These are phyloP conservation scores for Leptogaster cylindrica DNA, from an alignment of 2,888 invertebrate species.

Conservation along the genomic window DNA sequence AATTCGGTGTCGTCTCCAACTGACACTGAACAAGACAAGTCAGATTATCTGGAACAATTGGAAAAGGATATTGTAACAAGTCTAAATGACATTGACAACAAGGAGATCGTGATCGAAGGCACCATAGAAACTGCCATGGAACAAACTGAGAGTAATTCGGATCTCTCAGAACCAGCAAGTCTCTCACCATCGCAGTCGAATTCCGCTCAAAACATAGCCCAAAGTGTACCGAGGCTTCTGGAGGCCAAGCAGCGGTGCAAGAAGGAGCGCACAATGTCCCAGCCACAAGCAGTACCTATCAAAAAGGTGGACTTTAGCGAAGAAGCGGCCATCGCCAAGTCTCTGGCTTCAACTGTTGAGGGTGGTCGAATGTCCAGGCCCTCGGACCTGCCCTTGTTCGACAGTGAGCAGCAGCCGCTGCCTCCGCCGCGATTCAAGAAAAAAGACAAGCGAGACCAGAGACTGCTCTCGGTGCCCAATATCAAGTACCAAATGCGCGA, in stretches of 20 bases:
- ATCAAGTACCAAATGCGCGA: constrained; percentile 68
- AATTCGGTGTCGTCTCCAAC: constrained; percentile 51
- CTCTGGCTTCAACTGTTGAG: constrained; percentile 52
- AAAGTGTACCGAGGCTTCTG: constrained; percentile 48
- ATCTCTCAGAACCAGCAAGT: constrained; percentile 49
- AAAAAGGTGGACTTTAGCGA: constrained; percentile 60
- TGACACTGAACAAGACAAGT: constrained; percentile 53
- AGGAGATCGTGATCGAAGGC: constrained; percentile 45
- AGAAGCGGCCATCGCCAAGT: constrained; percentile 51
- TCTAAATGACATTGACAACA: constrained; percentile 50
- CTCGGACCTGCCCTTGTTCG: constrained; percentile 68
- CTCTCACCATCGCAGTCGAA: constrained; percentile 49
- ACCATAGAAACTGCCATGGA: constrained; percentile 46
- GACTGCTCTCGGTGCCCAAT: constrained; percentile 79
- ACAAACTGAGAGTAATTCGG: constrained; percentile 47
- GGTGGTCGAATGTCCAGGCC: constrained; percentile 64
- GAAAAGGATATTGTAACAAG: constrained; percentile 52
- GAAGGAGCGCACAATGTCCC: constrained; percentile 51
- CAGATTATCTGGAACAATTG: constrained; percentile 52
- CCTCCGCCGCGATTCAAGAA: constrained; percentile 67
- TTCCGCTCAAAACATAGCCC: constrained; percentile 49
- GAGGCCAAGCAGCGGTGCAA: constrained; percentile 47
- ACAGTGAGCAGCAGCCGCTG: constrained; percentile 52
- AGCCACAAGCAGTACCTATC: constrained; percentile 51
- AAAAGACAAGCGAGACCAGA: constrained; percentile 69